Conservation (phyloP, 1,140 invertebrate genomes). For the Drosophila mojavensis region DNA sequence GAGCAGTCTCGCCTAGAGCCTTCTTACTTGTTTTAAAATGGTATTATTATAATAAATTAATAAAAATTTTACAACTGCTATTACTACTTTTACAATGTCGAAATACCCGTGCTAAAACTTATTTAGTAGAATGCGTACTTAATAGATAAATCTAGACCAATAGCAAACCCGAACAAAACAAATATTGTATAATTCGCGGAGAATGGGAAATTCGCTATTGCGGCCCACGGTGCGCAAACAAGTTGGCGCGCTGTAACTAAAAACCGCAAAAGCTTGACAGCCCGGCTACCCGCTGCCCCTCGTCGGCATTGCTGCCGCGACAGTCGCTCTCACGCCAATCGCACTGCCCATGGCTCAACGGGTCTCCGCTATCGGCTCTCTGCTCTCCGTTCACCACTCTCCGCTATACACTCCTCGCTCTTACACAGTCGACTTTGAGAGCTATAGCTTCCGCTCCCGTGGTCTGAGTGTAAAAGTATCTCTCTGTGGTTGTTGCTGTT, state of each 20-base stretch:
- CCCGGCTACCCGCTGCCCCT: slow-evolving; percentile 14
- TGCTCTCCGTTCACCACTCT: slow-evolving; percentile 7
- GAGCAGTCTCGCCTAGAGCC: no score
- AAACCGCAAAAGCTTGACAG: slow-evolving; percentile 77
- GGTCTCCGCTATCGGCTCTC: slow-evolving; percentile 18
- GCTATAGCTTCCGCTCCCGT: slow-evolving; percentile 74
- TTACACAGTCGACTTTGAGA: slow-evolving; percentile 46
- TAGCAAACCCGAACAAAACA: no score
- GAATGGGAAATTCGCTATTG: not conserved
- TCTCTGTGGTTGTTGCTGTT: slow-evolving; percentile 35
- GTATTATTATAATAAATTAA: no score
- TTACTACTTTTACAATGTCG: no score
- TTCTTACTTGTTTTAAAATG: no score
- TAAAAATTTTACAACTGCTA: no score
- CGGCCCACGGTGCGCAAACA: slow-evolving; percentile 61
- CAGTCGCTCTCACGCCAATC: slow-evolving; percentile 45
- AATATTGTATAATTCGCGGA: not conserved
- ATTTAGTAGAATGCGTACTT: no score
- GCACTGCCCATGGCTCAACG: slow-evolving; percentile 6
- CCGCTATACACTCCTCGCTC: not conserved
- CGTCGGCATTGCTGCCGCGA: slow-evolving; percentile 4
- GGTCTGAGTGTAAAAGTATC: slow-evolving; percentile 69
- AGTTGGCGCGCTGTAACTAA: slow-evolving; percentile 70
- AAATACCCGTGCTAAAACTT: no score
- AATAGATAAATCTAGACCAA: no score